A percentile compares a stretch with the other conserved stretches of the same genome.
Conservation (phyloP, 2,888 invertebrate genomes). For the Papilio demoleus region DNA sequence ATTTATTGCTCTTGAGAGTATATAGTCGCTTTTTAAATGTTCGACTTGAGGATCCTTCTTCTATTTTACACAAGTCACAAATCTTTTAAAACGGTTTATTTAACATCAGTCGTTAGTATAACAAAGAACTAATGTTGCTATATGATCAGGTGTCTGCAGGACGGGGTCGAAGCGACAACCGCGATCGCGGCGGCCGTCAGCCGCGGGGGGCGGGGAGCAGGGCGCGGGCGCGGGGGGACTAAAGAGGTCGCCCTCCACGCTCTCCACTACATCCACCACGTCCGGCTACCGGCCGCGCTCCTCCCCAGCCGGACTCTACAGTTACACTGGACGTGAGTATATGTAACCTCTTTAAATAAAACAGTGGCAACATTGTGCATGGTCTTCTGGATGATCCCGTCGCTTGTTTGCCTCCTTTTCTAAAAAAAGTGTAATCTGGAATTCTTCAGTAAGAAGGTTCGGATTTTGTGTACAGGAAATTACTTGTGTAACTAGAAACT, state of each 20-base stretch:
- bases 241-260: constrained; percentile 72
- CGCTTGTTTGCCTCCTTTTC: too few species aligned
- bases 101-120: neutral
- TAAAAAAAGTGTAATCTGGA: neutral
- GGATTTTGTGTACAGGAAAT: neutral
- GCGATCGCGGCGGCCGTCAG: constrained; percentile 74
- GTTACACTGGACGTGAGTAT: constrained; percentile 85
- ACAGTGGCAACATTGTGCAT: neutral
- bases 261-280: constrained; percentile 75
- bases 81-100: too few species aligned
- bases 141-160: constrained; percentile 75
- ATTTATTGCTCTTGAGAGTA: too few species aligned
- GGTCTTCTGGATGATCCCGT: too few species aligned
- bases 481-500: neutral
- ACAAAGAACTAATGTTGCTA: constrained; percentile 39
- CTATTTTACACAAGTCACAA: too few species aligned
- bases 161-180: constrained; percentile 79
- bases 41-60: too few species aligned
- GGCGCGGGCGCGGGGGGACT: constrained; percentile 56
- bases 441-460: neutral
- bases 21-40: too few species aligned
- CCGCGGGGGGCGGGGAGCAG: constrained; percentile 60
- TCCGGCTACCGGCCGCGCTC: constrained; percentile 87
- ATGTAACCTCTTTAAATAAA: neutral
- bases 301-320: constrained; percentile 90